Base-by-base conservation (phyloP, 2,797 vertebrate genomes). In the Sternarchorhynchus goeldii region DNA sequence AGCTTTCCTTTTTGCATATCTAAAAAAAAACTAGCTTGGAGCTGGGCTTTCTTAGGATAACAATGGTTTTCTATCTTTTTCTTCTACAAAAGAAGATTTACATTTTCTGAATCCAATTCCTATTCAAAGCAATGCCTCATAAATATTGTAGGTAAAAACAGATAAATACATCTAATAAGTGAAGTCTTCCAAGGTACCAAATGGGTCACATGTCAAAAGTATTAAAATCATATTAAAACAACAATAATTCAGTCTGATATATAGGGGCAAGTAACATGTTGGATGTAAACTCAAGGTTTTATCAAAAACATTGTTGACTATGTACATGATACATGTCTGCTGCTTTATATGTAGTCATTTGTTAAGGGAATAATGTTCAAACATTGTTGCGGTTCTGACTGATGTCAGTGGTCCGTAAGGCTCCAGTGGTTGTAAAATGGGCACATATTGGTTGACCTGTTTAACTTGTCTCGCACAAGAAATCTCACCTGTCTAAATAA, bases 91-190 rank as follows among this genome's bases (percentile, higher is more conserved):
- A 55, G 50, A n/a, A n/a, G 10, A 60, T 60, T 25, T 72, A 74
- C 39, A 59, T 58, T 45, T 55, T 75, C 63, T 60, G 14, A 63
- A 25, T 77, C 63, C 76, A 78, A 80, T 86, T 89, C 77, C 81
- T 66, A 82, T 76, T 83, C 76, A 82, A 83, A 92, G 92, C 91
- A 93, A 94, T 93, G 92, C 92, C 90, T 89, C 84, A 91, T 90
- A 92, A 92, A 92, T 91, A 92, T 87, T 87, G 77, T 86, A 78
- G 86, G 91, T 89, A 91, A 91, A 94, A 90, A 92, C 74, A 86
- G 87, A 87, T 88, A 87, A 89, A 87, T 88, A 89, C 81, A 83
- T 82, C 75, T 79, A 58, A 89, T 85, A 81, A 89, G 76, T 79
- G 71, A 77, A 66, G n/a, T 66, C 68, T 77, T 80, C 53, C 14